Evolutionary conservation across 2,797 vertebrate species (phyloP), one percentile per base, ranked within the genome.

Genomic region (Potorous gilbertii): DNA sequence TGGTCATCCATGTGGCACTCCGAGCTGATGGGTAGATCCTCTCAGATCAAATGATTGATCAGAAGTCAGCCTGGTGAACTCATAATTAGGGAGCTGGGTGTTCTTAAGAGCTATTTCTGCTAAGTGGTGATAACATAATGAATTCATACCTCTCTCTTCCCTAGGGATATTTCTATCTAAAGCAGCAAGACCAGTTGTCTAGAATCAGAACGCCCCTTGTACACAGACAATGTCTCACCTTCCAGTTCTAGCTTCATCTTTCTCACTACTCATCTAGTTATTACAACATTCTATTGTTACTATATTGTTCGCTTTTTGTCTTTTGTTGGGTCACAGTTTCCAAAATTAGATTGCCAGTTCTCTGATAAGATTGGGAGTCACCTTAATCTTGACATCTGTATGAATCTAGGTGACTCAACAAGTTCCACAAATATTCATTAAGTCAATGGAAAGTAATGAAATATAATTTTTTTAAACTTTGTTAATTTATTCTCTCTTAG

Each of bases 401-500:
- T 87, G 74, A 87, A 87, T 87, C 9, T 46, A 28, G 11, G 21
- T 81, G 50, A 55, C 52, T 91, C 46, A 24, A 10, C 54, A 56
- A 90, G 21, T 62, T 59, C 55, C 57, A 8, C 28, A 50, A 54
- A 59, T 93, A 16, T 59, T 59, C 54, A 18, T 3, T 54, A 34
- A 87, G 9, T 87, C 74, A 52, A 31, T 1, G 50, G 21, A 55
- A 46, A 54, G 11, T 55, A 40, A 55, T 62, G 55, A 13, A 16
- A 29, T 21, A 1, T 2, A 29, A 1, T 93, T 91, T 16, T 89
- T 28, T 2, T 90, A 92, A 56, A 8, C 0, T 21, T 34, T 96
- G 92, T 95, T 0, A 27, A 91, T 93, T 87, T 28, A n/a, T 91
- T 87, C 56, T 40, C 0, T 59, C 91, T 54, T 93, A 99, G 99